Conservation (phyloP, 2,888 invertebrate genomes). For the Chirona hameri region DNA sequence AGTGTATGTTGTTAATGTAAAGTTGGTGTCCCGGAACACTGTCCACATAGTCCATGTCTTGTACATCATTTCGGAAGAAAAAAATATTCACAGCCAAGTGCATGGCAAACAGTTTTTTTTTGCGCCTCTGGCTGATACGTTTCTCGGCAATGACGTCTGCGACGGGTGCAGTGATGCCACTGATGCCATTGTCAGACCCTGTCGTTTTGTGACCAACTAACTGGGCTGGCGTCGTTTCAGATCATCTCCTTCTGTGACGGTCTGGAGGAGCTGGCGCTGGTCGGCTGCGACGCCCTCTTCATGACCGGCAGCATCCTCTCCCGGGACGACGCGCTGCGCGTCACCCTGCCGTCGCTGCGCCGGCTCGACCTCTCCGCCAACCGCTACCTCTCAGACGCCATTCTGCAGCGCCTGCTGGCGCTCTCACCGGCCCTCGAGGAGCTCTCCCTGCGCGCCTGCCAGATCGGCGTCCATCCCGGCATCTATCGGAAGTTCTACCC, state of each 20-base stretch:
- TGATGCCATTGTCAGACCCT: no score
- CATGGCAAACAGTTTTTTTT: no score
- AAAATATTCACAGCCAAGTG: no score
- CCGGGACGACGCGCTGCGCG: neutral
- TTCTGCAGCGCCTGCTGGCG: conserved; percentile 7
- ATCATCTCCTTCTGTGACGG: neutral
- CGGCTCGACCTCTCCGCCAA: conserved; percentile 1
- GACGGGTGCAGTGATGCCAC: no score
- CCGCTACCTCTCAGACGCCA: conserved; percentile 6
- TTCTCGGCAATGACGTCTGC: no score
- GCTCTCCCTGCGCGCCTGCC: neutral
- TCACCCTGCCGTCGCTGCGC: neutral
- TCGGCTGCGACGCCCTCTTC: neutral
- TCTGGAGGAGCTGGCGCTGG: conserved; percentile 8
- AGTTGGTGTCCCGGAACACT: no score
- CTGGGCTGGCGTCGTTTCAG: no score
- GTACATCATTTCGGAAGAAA: no score
- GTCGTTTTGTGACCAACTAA: no score
- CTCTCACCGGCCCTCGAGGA: neutral
- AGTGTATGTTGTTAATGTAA: no score
- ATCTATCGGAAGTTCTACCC: conserved; percentile 1
- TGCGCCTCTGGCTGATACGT: no score
- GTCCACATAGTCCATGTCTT: no score
- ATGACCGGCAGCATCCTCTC: conserved; percentile 6
- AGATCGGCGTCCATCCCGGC: conserved; percentile 13